Conservation (phyloP, 2,888 invertebrate genomes). For the Drosophila mercatorum region DNA sequence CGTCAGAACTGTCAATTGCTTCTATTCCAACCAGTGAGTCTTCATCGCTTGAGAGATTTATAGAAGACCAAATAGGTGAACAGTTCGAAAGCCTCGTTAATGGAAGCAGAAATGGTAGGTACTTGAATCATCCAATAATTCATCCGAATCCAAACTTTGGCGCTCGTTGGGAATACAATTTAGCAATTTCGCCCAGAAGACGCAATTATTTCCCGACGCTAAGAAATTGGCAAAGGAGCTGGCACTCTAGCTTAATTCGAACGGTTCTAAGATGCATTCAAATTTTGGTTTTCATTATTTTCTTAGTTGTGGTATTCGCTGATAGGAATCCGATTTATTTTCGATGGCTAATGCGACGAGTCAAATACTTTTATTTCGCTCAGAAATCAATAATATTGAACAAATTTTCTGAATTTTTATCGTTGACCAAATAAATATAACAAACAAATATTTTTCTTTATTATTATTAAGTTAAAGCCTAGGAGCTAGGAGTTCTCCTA, state of each 20-base stretch:
- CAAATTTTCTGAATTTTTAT: neutral
- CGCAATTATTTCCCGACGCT: fast-evolving
- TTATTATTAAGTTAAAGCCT: neutral
- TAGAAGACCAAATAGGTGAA: neutral
- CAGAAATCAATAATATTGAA: neutral
- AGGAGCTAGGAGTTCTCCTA: no score
- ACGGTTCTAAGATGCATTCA: neutral
- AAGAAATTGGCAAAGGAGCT: no score
- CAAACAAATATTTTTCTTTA: neutral
- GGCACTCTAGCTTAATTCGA: neutral
- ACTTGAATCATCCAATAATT: neutral
- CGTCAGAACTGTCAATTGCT: neutral
- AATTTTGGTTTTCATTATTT: neutral
- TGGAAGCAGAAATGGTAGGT: neutral
- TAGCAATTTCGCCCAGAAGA: neutral
- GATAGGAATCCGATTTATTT: conserved; percentile 3
- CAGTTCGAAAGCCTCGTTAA: neutral
- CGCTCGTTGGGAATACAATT: neutral
- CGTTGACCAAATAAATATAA: neutral
- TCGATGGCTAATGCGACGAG: conserved; percentile 3
- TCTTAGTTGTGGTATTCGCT: neutral
- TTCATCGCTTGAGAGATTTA: no score
- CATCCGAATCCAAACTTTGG: neutral
- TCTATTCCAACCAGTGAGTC: neutral
- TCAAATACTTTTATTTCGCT: neutral